phyloP scores from a whole-genome alignment of 2,797 vertebrate genomes.

The Sebastes kiyomatsui region DNA sequence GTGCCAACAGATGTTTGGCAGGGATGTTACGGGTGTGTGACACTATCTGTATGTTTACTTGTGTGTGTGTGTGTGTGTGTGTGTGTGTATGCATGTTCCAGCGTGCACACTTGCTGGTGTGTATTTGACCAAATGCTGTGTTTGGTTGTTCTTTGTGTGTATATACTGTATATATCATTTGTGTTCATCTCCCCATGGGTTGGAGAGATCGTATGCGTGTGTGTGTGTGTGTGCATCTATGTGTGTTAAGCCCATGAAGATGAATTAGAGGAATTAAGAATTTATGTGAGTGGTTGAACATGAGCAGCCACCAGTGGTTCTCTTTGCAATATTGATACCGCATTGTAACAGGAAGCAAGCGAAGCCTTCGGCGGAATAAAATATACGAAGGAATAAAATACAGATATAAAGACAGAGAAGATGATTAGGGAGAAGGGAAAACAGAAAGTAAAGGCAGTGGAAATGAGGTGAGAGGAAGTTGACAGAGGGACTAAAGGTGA shows the following conservation, averaged over 20 bases:
- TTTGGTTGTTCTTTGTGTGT: conserved; percentile 10
- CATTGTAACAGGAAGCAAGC: conserved; percentile 61
- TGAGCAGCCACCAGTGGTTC: conserved; percentile 56
- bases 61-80: conserved; percentile 32
- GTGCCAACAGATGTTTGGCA: conserved; percentile 79
- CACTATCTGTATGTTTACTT: conserved; percentile 55
- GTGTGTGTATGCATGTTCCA: conserved; percentile 24
- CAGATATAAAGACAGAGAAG: conserved; percentile 42
- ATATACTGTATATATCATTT: conserved; percentile 1
- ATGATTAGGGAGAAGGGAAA: conserved; percentile 26
- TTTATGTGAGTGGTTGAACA: conserved; percentile 70
- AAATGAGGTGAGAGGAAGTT: conserved; percentile 31
- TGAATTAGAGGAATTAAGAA: conserved; percentile 68
- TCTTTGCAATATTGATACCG: conserved; percentile 68
- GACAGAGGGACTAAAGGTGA: conserved; percentile 51
- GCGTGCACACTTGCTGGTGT: conserved; percentile 22
- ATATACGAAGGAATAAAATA: conserved; percentile 40
- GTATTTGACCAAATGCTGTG: conserved; percentile 24
- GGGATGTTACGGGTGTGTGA: conserved; percentile 47
- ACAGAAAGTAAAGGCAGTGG: neutral
- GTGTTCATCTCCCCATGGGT: conserved; percentile 27
- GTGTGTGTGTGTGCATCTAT: conserved; percentile 7
- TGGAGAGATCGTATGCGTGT: conserved; percentile 8
- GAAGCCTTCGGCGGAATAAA: conserved; percentile 48
- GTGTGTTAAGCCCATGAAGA: conserved; percentile 39